Evolutionary conservation across 30 jellyfish, hydroid and myxozoan species (phyloP).

Genomic region (Hydractinia symbiolongicarpus): DNA sequence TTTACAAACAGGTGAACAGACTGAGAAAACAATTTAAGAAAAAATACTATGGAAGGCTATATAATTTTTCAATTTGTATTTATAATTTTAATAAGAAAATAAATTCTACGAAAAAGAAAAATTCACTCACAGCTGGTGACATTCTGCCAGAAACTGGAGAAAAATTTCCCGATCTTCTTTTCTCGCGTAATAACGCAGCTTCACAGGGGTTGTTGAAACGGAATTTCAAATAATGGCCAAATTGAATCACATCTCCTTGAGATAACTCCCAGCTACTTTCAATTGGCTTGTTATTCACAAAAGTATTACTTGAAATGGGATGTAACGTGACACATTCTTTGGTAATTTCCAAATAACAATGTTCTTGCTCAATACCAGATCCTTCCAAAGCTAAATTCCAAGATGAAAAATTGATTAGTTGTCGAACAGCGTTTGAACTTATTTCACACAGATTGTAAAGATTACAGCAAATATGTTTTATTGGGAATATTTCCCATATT

Average conservation of each 20-base stretch:
- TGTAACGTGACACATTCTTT: conserved; percentile 37
- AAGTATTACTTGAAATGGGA: conserved; percentile 55
- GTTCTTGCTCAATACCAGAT: conserved; percentile 85
- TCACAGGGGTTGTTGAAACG: conserved; percentile 90
- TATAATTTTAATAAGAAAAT: too few species aligned
- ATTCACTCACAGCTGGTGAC: not conserved
- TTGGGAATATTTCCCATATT: too few species aligned
- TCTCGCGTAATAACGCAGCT: conserved; percentile 64
- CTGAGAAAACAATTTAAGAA: too few species aligned
- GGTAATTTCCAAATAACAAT: conserved; percentile 56
- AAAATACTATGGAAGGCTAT: too few species aligned
- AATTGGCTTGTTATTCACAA: conserved; percentile 39
- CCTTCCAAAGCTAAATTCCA: conserved; percentile 59
- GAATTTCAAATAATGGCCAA: conserved; percentile 79
- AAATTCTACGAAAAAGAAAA: not conserved
- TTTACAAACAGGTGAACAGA: too few species aligned
- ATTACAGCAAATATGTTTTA: too few species aligned
- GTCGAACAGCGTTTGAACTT: too few species aligned
- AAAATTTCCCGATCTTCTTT: conserved; percentile 76
- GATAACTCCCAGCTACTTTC: conserved; percentile 36
- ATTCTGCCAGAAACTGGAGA: conserved; percentile 37
- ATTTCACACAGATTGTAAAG: too few species aligned
- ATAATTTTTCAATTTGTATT: too few species aligned
- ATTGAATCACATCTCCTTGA: conserved; percentile 86
- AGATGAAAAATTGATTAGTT: not conserved